Conservation (phyloP, 2,888 invertebrate genomes). For the Sacculina carcini region DNA sequence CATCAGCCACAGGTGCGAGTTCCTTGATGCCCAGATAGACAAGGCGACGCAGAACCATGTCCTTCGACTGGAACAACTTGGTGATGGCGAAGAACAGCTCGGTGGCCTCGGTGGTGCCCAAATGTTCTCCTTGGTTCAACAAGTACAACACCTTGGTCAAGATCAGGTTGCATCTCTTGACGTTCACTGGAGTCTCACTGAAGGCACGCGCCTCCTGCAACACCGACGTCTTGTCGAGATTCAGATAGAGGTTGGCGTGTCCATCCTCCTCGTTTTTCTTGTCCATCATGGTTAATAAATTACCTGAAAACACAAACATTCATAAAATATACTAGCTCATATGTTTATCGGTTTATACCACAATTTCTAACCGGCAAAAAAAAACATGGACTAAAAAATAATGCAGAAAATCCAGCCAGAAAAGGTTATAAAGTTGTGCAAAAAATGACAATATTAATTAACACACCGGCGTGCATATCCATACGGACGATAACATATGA, state of each 20-base stretch:
- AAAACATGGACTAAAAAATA: no score
- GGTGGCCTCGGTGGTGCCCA: constrained; percentile 84
- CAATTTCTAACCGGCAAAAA: no score
- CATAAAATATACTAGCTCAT: no score
- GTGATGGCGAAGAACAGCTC: constrained; percentile 99
- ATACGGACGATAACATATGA: no score
- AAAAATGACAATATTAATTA: background rate
- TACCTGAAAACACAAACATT: no score
- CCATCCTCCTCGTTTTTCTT: no score
- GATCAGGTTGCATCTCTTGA: constrained; percentile 83
- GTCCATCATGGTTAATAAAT: no score
- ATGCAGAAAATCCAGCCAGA: no score
- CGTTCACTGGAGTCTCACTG: constrained; percentile 91
- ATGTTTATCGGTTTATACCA: no score
- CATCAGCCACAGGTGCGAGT: constrained; percentile 73
- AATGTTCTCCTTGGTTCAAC: constrained; percentile 73
- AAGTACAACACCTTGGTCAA: constrained; percentile 86
- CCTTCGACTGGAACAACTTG: constrained; percentile 90
- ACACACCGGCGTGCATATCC: no score
- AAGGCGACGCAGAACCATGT: constrained; percentile 74
- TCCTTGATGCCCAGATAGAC: constrained; percentile 86
- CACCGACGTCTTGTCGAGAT: constrained; percentile 83
- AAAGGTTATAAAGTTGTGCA: background rate
- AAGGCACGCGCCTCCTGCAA: constrained; percentile 92
- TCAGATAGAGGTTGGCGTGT: constrained; percentile 61